These are phyloP conservation scores for Potamilus streckersoni DNA, from an alignment of 1,140 invertebrate genomes.

Conservation along the genomic window DNA sequence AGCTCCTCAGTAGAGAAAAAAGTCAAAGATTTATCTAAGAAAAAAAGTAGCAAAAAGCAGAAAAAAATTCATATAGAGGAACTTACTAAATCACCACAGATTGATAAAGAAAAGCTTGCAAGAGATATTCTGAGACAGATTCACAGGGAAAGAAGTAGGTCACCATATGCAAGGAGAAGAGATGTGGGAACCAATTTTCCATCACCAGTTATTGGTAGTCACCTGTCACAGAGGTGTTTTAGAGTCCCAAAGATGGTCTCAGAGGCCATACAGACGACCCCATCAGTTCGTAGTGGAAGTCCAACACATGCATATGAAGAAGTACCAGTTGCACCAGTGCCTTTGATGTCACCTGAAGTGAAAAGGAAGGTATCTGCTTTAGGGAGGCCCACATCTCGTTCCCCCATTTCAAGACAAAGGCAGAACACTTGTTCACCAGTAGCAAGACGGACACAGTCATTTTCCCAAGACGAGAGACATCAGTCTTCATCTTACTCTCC, in stretches of 20 bases:
- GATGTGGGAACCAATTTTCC: slow-evolving; percentile 53
- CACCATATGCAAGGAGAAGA: slow-evolving; percentile 17
- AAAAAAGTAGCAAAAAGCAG: no score
- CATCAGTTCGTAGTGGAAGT: slow-evolving; percentile 30
- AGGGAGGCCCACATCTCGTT: no score
- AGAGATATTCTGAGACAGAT: slow-evolving; percentile 22
- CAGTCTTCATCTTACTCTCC: neutral
- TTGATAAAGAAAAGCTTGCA: slow-evolving; percentile 7
- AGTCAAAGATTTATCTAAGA: no score
- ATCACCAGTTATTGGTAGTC: slow-evolving; percentile 41
- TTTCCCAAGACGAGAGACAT: slow-evolving; percentile 2
- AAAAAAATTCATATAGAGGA: no score
- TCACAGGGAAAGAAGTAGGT: slow-evolving; percentile 14
- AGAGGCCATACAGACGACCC: slow-evolving; percentile 46
- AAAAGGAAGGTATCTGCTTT: no score
- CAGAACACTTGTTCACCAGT: slow-evolving; percentile 19
- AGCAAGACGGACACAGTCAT: slow-evolving; percentile 9
- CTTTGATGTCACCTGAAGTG: slow-evolving; percentile 16
- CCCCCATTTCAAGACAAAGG: no score
- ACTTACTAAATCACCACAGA: no score
- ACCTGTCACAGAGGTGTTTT: slow-evolving; percentile 21
- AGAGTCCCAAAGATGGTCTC: slow-evolving; percentile 38
- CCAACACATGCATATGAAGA: slow-evolving; percentile 28
- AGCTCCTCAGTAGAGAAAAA: no score
- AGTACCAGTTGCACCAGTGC: slow-evolving; percentile 21